Percentiles rank a stretch among this genome's conserved stretches.
phyloP scores from a whole-genome alignment of 2,888 invertebrate species.

The Timema cristinae region DNA sequence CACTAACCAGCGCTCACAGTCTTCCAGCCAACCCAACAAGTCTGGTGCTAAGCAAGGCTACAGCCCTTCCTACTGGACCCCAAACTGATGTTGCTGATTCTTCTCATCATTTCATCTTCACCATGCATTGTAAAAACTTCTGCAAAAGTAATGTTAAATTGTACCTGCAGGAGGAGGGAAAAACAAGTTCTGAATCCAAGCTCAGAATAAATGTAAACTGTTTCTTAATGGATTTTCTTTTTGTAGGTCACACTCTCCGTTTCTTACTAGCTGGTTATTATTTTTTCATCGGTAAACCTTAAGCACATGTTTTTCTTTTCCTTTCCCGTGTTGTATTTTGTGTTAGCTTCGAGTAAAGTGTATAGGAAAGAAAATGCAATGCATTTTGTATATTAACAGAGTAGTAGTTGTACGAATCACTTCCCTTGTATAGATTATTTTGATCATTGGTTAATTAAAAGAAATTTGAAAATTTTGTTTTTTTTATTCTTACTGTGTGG shows the following conservation, averaged over 20 bases:
- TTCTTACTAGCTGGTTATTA: conserved; percentile 26
- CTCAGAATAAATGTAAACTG: conserved; percentile 26
- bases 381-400: conserved; percentile 31
- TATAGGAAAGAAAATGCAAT: conserved; percentile 26
- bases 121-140: conserved; percentile 26
- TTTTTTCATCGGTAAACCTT: conserved; percentile 25
- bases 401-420: conserved; percentile 23
- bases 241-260: conserved; percentile 28
- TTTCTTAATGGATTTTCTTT: conserved; percentile 30
- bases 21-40: conserved; percentile 52
- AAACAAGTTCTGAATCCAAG: conserved; percentile 16
- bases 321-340: conserved; percentile 27
- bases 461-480: conserved; percentile 19
- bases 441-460: conserved; percentile 26
- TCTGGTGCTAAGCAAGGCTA: conserved; percentile 57
- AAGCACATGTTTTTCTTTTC: conserved; percentile 27
- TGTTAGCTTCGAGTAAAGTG: conserved; percentile 30
- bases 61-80: conserved; percentile 47
- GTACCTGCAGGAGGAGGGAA: not conserved
- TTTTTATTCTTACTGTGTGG: conserved; percentile 12
- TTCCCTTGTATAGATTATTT: conserved; percentile 30
- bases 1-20: conserved; percentile 51
- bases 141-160: conserved; percentile 13
- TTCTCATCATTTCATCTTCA: conserved; percentile 21
- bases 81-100: conserved; percentile 32